Evolutionary conservation across 92 coral and sea anemone species (phyloP), one percentile per base, ranked within the genome.

Genomic region (Anthopleura xanthogrammica): DNA sequence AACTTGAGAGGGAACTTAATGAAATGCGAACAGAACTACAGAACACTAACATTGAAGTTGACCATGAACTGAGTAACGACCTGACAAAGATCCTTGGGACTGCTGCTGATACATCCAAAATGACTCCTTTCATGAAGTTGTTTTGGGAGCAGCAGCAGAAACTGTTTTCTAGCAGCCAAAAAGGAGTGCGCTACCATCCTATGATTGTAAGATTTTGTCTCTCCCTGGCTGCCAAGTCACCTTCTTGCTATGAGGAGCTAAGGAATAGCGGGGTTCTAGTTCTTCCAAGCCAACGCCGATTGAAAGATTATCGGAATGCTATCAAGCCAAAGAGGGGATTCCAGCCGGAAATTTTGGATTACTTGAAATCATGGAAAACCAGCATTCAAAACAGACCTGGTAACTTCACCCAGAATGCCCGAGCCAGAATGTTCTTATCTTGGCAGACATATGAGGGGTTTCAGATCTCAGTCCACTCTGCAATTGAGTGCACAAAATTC

Each of bases 401-500:
- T 50, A 83, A 91, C 65, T 91, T 79, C 82, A 91, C 88, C 52
- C 82, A 79, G 43, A 85, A 79, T 75, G 91, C 89, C 46, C 72
- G 90, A 58, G 71, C 60, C 71, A 65, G 68, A 41, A 90, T 85
- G 94, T 90, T 87, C 80, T 16, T 87, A 19, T 87, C 90, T 50
- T 90, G 85, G 88, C 93, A 90, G 88, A 90, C 93, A 14, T 84
- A 73, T 79, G 88, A 87, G 79, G 93, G 93, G 42, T 71, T 90
- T 60, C 64, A 90, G 72, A 81, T 89, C 56, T 78, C 90, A 46
- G 75, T 57, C 39, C 78, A 54, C 23, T 87, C 93, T 56, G 88
- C 79, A 54, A 87, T 83, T 75, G 92, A 89, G 80, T 89, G 80
- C 72, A 89, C 92, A 24, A 89, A 86, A 85, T 86, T 86, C 77